Percentiles rank a stretch among this genome's conserved stretches.
Conservation (phyloP, 2,888 invertebrate genomes). For the Mycalesis mineus region DNA sequence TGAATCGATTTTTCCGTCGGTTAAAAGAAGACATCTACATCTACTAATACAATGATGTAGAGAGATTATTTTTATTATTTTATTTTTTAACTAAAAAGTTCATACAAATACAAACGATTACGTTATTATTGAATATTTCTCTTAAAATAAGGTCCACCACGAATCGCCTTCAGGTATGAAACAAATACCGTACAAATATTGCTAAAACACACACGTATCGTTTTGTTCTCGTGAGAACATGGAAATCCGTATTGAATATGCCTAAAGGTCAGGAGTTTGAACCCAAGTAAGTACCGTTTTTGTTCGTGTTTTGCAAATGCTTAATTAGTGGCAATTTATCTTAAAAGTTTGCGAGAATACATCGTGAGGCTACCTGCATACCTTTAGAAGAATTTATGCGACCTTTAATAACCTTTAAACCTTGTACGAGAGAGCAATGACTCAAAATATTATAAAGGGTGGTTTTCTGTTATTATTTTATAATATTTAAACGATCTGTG, state of each 20-base stretch:
- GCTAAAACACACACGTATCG: neutral
- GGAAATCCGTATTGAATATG: constrained; percentile 15
- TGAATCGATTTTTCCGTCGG: no score
- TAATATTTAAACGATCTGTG: no score
- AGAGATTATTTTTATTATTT: no score
- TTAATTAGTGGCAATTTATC: constrained; percentile 27
- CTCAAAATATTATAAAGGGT: neutral
- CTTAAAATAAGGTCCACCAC: neutral
- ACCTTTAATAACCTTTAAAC: constrained; percentile 24
- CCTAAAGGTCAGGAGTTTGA: constrained; percentile 13
- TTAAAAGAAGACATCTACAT: no score
- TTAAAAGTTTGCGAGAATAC: constrained; percentile 18
- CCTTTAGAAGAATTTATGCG: constrained; percentile 16
- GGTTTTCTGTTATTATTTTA: no score
- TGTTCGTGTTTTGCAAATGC: constrained; percentile 16
- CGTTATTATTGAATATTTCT: neutral
- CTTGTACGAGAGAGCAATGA: constrained; percentile 6
- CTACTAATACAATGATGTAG: no score
- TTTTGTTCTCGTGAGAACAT: constrained; percentile 14
- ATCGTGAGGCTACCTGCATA: constrained; percentile 24
- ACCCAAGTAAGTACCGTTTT: constrained; percentile 16
- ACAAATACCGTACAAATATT: neutral
- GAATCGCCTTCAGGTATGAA: neutral
- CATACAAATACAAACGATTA: no score
- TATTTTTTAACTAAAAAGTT: no score